A percentile compares a stretch with the other conserved stretches of the same genome.
Evolutionary conservation across 2,113 vertebrate genomes (phyloP).

Genomic region (Mungos mungo): DNA sequence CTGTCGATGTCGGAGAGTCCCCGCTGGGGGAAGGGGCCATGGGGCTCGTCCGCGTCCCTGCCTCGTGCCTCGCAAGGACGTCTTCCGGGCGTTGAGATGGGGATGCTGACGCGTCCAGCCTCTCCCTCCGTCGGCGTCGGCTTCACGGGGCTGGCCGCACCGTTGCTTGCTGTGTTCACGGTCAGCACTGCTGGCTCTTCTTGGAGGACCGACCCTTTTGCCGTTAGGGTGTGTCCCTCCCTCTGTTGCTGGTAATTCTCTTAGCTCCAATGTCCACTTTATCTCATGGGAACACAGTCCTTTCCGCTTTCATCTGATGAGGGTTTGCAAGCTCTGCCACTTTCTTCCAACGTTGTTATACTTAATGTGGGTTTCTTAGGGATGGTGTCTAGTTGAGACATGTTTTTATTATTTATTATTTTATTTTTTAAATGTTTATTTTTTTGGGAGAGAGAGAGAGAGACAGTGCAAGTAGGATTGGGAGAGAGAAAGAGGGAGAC

Average conservation of each 20-base stretch:
- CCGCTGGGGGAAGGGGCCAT: neutral
- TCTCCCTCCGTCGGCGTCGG: neutral
- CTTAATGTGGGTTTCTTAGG: neutral
- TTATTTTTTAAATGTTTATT: too few species aligned
- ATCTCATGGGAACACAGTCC: neutral
- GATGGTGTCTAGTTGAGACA: neutral
- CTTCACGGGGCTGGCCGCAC: accelerated
- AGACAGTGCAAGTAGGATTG: too few species aligned
- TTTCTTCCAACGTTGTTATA: neutral
- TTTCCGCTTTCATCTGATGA: neutral
- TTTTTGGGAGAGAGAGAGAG: too few species aligned
- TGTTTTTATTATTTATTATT: neutral
- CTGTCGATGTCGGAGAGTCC: too few species aligned
- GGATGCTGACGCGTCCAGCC: neutral
- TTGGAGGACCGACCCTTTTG: neutral
- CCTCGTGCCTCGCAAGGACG: neutral
- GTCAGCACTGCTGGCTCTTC: neutral
- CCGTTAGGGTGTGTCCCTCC: neutral
- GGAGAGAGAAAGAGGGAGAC: too few species aligned
- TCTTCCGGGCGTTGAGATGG: neutral
- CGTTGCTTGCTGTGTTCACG: neutral
- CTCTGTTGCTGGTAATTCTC: neutral
- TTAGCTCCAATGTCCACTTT: neutral
- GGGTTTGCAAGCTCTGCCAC: neutral
- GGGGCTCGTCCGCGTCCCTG: neutral